Evolutionary conservation across 2,888 invertebrate species (phyloP).

Genomic region (Tanypteryx hageni): DNA sequence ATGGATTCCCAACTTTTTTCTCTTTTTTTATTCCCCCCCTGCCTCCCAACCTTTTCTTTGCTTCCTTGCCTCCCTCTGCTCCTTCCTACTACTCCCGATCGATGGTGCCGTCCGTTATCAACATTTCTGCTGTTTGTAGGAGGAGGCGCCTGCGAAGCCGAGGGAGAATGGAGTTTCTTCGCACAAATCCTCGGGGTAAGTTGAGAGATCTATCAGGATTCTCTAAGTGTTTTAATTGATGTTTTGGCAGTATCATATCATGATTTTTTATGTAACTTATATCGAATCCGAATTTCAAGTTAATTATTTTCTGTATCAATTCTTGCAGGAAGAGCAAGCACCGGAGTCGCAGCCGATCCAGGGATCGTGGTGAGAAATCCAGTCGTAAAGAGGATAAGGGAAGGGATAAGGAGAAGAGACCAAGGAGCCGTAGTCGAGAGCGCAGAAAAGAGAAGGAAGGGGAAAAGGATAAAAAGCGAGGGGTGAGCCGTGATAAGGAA

Average conservation of each 20-base stretch:
- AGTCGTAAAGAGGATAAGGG: slow-evolving; percentile 39
- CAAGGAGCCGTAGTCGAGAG: slow-evolving; percentile 69
- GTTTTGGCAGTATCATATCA: background rate
- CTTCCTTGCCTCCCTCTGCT: slow-evolving; percentile 19
- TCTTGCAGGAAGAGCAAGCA: slow-evolving; percentile 75
- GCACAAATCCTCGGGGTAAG: slow-evolving; percentile 68
- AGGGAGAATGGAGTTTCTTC: slow-evolving; percentile 77
- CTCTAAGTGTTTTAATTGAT: background rate
- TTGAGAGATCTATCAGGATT: slow-evolving; percentile 65
- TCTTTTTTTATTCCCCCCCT: slow-evolving; percentile 73
- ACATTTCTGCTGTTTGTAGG: slow-evolving; percentile 75
- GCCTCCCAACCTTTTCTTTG: slow-evolving; percentile 68
- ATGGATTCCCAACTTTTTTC: slow-evolving; percentile 67
- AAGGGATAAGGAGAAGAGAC: slow-evolving; percentile 67
- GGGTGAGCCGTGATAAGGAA: slow-evolving; percentile 65
- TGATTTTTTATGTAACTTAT: background rate
- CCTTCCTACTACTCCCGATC: slow-evolving; percentile 65
- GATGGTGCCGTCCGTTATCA: slow-evolving; percentile 68
- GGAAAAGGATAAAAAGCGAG: slow-evolving; percentile 66
- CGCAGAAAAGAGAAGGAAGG: slow-evolving; percentile 63
- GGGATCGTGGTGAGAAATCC: slow-evolving; percentile 69
- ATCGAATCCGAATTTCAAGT: background rate
- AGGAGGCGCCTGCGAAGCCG: slow-evolving; percentile 73
- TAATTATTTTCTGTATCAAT: too few species aligned
- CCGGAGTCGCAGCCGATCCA: slow-evolving; percentile 73